phyloP scores from a whole-genome alignment of 2,888 invertebrate genomes.

The Drosophila recens region DNA sequence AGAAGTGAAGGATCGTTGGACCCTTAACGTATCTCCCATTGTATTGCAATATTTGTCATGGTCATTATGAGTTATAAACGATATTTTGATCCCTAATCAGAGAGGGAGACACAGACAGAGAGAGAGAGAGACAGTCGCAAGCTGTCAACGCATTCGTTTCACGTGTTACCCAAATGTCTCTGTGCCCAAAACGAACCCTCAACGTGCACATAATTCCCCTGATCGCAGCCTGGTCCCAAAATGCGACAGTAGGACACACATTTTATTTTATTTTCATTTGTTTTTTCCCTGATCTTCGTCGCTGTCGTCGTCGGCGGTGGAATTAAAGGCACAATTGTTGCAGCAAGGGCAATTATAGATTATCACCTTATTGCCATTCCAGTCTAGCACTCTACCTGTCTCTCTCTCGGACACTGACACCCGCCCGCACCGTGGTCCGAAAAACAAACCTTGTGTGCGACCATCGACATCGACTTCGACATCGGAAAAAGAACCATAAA shows the following conservation, averaged over 20 bases:
- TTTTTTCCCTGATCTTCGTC: conserved; percentile 5
- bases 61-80: conserved; percentile 78
- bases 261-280: conserved; percentile 24
- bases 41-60: conserved; percentile 70
- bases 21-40: conserved; percentile 23
- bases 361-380: conserved; percentile 62
- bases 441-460: conserved; percentile 12
- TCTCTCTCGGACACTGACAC: conserved; percentile 22
- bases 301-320: conserved; percentile 57
- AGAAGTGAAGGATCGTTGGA: neutral
- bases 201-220: neutral
- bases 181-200: neutral
- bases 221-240: neutral
- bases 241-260: conserved; percentile 65
- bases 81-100: conserved; percentile 78
- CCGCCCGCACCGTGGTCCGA: conserved; percentile 42
- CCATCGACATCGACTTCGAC: conserved; percentile 34
- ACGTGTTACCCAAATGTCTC: conserved; percentile 74
- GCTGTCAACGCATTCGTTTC: conserved; percentile 79
- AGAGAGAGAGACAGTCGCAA: conserved; percentile 47
- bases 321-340: conserved; percentile 78
- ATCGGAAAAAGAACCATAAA: conserved; percentile 73
- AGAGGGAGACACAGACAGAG: conserved; percentile 9
- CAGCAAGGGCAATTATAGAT: conserved; percentile 80
- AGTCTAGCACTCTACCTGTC: conserved; percentile 17